Base-by-base conservation (phyloP, 2,888 invertebrate genomes). In the Caenorhabditis sp. region DNA sequence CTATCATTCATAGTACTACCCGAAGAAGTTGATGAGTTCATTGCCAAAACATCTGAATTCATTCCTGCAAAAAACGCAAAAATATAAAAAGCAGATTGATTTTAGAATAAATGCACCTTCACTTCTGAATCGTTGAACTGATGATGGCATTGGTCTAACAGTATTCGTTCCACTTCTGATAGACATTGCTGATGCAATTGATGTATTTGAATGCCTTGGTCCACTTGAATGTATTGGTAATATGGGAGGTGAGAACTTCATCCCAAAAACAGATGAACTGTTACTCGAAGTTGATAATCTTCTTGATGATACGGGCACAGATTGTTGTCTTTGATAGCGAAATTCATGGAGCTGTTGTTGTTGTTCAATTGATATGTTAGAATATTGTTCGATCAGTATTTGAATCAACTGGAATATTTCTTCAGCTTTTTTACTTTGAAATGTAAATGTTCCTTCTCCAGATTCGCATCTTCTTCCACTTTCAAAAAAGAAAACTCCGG, bases 401-500 rank as follows among this genome's bases (percentile, higher is more conserved):
- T 83, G 81, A 27, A 82, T 80, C 17, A 82, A 61, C 78, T 82
- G 81, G 59, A 86, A 86, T 36, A 86, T 84, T 38, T 79, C 72
- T 59, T 85, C 86, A 21, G 86, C 84, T 50, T 82, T 80, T 65
- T 84, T 82, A 36, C 83, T 82, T 64, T 85, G 85, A 65, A 87
- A 86, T 27, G 85, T 84, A 70, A 84, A 85, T 21, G 85, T 72
- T 31, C 86, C 86, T 67, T 86, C 86, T 25, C 86, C 86, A 26
- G 82, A 83, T 8, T 84, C 79, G 61, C 86, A 86, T 56, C 86
- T 72, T 52, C 84, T 72, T 5, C 85, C 85, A 58, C 83, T 84
- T 59, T 85, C 85, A 60, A 85, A 85, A 61, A 86, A 85, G 71
- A 85, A 85, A 4, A 85, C 70, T 0, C 85, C 84, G 23, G 84